phyloP scores from a whole-genome alignment of 2,797 vertebrate genomes.

The Okamejei kenojei region DNA sequence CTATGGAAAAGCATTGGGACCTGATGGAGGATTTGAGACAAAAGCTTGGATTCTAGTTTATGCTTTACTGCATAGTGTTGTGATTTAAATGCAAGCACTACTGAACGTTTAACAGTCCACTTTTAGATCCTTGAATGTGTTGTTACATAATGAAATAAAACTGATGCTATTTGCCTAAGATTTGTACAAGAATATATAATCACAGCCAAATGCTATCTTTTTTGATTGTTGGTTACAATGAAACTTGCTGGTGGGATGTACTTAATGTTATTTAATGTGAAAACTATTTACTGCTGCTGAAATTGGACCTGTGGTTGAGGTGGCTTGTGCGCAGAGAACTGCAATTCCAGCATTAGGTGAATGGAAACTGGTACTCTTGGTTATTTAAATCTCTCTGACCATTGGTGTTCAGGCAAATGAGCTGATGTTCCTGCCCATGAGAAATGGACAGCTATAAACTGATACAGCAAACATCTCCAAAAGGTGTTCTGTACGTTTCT shows the following conservation, averaged over 20 bases:
- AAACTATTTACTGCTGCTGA: not conserved
- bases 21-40: not conserved
- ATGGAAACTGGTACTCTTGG: not conserved
- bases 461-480: too few species aligned
- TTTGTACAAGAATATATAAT: slow-evolving; percentile 8
- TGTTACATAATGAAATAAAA: not conserved
- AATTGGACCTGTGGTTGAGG: not conserved
- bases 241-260: not conserved
- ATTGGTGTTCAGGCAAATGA: not conserved
- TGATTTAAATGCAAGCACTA: not conserved
- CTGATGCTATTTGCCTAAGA: not conserved
- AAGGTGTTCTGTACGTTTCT: not conserved
- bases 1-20: not conserved
- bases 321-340: not conserved
- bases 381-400: not conserved
- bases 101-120: not conserved
- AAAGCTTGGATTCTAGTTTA: not conserved
- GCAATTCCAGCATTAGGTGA: not conserved
- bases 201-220: not conserved
- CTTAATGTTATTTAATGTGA: not conserved
- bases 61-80: not conserved
- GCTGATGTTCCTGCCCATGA: not conserved
- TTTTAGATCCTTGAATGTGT: slow-evolving; percentile 1
- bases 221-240: not conserved
- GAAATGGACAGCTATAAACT: too few species aligned